Base-by-base conservation (phyloP, 1,140 invertebrate species). In the Sesamia nonagrioides region DNA sequence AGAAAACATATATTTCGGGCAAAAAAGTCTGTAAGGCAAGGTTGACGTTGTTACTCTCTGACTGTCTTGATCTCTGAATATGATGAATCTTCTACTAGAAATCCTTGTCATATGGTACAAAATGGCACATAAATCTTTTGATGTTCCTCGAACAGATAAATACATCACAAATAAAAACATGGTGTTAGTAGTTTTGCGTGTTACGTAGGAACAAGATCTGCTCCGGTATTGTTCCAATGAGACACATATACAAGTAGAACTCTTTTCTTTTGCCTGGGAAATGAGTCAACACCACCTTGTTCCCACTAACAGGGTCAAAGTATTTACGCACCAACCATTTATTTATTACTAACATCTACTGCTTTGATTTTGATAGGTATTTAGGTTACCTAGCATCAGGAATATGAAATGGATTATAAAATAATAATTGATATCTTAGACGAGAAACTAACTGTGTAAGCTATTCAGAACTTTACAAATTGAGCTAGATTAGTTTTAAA, bases 241-340 rank as follows among this genome's bases (percentile, higher is more conserved):
- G 85, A 74, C 85, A 88, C 79, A 76, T 83, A 89, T 90, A 79
- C 82, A 93, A 90, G 88, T 91, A 54, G 89, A 80, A 79, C 89
- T 89, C 82, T 85, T 92, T 93, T 93, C 90, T 92, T 91, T 89
- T 84, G 78, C 89, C 87, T 92, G 91, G 86, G 91, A 92, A 93
- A 90, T 89, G 79, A 88, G 85, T 81, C 89, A 85, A 13, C 54
- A 5, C 48, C 42, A 58, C 72, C 54, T 75, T 73, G 69, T 78
- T 72, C 58, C 69, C 50, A 52, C 63, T 76, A 82, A 76, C 77
- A 77, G 78, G 79, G 79, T 75, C 79, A 84, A 81, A 58, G 40
- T 73, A 66, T 69, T 72, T 75, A 61, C 18, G 27, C 42, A 48
- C 76, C 33, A 66, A 69, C 42, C 40, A 69, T 69, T 50, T 69